Evolutionary conservation across 1,140 invertebrate genomes (phyloP), one percentile per base, ranked within the genome.

Genomic region (Ooceraea biroi): DNA sequence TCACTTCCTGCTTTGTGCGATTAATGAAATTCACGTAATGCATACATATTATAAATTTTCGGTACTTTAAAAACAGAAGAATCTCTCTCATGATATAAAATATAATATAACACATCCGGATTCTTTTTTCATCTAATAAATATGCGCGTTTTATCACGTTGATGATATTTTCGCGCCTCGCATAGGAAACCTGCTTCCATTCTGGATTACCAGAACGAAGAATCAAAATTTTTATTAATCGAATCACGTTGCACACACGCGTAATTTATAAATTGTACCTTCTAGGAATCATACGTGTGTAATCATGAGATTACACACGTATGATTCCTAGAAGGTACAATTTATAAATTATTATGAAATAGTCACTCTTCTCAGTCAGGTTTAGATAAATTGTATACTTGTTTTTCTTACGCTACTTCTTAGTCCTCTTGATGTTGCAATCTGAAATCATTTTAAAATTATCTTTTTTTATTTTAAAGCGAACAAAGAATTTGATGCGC

Each of bases 321-420:
- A 14, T 46, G 22, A 52, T n/a, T 2, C 11, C 0, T 25, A 30
- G 0, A 41, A 14, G 14, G 5, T 22, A 30, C 0, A 57, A 10
- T 57, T 57, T 73, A 73, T 41, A n/a, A 3, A 69, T 14, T 46
- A 69, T n/a, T n/a, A n/a, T n/a, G n/a, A n/a, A n/a, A n/a, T n/a
- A n/a, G n/a, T n/a, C n/a, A n/a, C n/a, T n/a, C n/a, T n/a, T n/a
- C n/a, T n/a, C n/a, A n/a, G n/a, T n/a, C 1, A 14, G n/a, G n/a
- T 61, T 61, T 61, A 61, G 7, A 61, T 30, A n/a, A 36, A 61
- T 36, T 30, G 27, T 17, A 0, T 4, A 60, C 27, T 5, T 36
- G 0, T 10, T 30, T 36, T 61, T 36, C 27, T 30, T 14, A 30
- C n/a, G 30, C 8, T 60, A 50, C 17, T 17, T 60, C 14, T 30